These are phyloP conservation scores for Phalacrocorax brasilianus DNA, from an alignment of 2,113 vertebrate genomes.

Conservation along the genomic window DNA sequence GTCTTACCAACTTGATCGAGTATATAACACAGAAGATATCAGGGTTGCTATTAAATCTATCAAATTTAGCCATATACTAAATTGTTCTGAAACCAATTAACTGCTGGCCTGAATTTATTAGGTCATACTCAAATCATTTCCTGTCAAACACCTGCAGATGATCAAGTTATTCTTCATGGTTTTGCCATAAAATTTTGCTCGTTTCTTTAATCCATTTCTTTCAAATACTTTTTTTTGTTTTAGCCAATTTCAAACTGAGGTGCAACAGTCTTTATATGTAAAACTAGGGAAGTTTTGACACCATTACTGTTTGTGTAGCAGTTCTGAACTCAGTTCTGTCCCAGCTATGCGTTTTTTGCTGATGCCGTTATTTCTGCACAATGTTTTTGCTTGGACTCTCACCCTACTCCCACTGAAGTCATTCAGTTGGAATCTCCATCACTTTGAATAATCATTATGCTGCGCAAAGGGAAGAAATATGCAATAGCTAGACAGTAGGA, in stretches of 20 bases:
- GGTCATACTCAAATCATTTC: neutral
- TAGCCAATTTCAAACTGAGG: neutral
- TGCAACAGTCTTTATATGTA: neutral
- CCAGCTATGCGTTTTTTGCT: neutral
- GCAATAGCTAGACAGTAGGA: neutral
- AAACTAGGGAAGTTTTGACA: neutral
- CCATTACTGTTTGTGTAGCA: neutral
- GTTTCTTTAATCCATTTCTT: neutral
- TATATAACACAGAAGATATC: neutral
- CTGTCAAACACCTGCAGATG: conserved; percentile 31
- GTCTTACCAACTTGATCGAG: neutral
- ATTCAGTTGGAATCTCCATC: conserved; percentile 37
- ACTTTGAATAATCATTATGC: neutral
- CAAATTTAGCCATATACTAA: neutral
- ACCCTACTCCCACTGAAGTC: conserved; percentile 25
- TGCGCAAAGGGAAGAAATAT: neutral
- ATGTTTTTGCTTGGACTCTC: neutral
- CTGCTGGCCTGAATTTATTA: neutral
- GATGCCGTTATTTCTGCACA: conserved; percentile 6
- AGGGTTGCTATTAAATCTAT: neutral
- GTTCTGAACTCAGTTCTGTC: neutral
- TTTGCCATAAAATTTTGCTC: neutral
- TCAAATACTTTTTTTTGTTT: neutral
- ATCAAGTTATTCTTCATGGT: neutral
- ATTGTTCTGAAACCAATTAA: conserved; percentile 15